Conservation (phyloP, 2,113 vertebrate species). For the Psilopogon haemacephalus region DNA sequence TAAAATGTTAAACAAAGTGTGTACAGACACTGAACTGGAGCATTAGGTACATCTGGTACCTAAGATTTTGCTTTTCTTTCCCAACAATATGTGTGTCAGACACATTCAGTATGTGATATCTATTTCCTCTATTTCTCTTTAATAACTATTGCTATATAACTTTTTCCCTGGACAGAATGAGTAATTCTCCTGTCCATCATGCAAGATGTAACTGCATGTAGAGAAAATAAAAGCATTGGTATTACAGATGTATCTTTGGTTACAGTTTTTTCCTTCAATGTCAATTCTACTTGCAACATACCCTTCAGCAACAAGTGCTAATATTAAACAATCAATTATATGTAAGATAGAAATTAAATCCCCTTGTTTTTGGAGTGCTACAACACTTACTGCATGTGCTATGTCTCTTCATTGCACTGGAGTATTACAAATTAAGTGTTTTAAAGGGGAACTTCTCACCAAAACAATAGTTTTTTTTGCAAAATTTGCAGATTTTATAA, state of each 20-base stretch:
- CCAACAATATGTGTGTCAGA: background rate
- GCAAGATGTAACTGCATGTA: background rate
- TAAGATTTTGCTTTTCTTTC: slow-evolving; percentile 6
- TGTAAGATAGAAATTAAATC: background rate
- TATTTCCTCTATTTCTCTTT: slow-evolving; percentile 30
- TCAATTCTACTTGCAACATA: background rate
- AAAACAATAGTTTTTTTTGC: background rate
- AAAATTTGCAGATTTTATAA: background rate
- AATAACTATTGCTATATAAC: slow-evolving; percentile 45
- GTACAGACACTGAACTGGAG: background rate
- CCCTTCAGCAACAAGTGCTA: background rate
- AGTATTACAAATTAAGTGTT: background rate
- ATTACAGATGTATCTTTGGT: background rate
- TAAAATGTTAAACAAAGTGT: background rate
- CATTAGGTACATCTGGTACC: background rate
- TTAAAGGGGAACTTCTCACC: background rate
- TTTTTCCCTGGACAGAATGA: slow-evolving; percentile 28
- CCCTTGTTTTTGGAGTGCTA: background rate
- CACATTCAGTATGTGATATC: background rate
- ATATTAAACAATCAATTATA: slow-evolving; percentile 1
- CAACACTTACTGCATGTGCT: background rate
- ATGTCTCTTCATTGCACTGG: background rate
- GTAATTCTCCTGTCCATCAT: slow-evolving; percentile 53
- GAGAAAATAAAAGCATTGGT: slow-evolving; percentile 26
- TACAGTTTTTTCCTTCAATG: background rate